Evolutionary conservation across 2,888 invertebrate genomes (phyloP).

Genomic region (Pandemis cinnamomeana): DNA sequence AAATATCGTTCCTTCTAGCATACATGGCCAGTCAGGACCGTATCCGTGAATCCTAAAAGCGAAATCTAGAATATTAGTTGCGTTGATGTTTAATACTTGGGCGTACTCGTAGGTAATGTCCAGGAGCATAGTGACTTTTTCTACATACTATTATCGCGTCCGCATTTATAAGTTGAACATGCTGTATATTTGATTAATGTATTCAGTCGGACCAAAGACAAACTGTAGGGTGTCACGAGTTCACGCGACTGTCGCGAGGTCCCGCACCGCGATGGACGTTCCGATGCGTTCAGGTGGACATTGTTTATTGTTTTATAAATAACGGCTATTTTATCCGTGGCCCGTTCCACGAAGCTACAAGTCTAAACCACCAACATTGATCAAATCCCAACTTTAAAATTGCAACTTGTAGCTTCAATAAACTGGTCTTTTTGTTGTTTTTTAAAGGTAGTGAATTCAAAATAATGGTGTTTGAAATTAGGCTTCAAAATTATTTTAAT

Average conservation of each 20-base stretch:
- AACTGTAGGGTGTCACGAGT: constrained; percentile 20
- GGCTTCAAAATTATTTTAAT: no score
- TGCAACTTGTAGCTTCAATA: no score
- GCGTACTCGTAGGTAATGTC: background rate
- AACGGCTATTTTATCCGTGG: background rate
- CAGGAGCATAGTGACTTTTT: background rate
- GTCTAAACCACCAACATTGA: no score
- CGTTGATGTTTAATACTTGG: no score
- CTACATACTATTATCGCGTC: background rate
- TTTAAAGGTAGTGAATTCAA: background rate
- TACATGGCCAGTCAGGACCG: no score
- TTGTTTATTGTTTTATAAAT: constrained; percentile 7
- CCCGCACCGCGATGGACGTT: constrained; percentile 36
- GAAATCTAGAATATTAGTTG: no score
- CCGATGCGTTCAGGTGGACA: constrained; percentile 45
- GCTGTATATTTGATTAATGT: constrained; percentile 36
- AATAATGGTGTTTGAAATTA: no score
- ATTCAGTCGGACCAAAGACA: constrained; percentile 20
- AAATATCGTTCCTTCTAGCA: no score
- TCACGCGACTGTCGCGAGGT: constrained; percentile 25
- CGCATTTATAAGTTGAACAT: background rate
- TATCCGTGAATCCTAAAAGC: no score
- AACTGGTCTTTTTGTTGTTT: background rate
- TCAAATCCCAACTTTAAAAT: background rate
- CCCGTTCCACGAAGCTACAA: no score